phyloP scores from a whole-genome alignment of 2,113 vertebrate species.

The Odontophorus gujanensis region DNA sequence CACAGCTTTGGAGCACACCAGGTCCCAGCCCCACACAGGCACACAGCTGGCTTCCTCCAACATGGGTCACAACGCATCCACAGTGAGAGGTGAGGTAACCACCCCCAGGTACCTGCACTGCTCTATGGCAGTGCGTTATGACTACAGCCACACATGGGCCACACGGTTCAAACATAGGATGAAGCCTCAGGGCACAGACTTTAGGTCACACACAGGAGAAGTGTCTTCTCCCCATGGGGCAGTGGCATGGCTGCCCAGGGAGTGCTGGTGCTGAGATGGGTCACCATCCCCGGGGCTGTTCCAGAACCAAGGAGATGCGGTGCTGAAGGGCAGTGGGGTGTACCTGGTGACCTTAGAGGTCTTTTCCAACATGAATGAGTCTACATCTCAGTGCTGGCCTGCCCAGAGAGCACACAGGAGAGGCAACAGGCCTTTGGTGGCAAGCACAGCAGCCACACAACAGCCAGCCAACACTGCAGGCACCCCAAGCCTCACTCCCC shows the following conservation, averaged over 20 bases:
- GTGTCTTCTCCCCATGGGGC: too few species aligned
- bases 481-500: not conserved
- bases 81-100: not conserved
- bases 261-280: too few species aligned
- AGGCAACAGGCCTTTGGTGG: not conserved
- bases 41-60: not conserved
- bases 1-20: not conserved
- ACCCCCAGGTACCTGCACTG: not conserved
- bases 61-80: accelerated
- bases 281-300: too few species aligned
- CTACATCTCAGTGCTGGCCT: not conserved
- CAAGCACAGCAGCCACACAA: accelerated
- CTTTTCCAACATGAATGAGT: too few species aligned
- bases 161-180: accelerated
- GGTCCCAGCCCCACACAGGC: not conserved
- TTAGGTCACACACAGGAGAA: too few species aligned
- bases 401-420: not conserved
- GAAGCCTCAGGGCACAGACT: not conserved
- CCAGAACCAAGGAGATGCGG: too few species aligned
- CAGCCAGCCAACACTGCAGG: not conserved
- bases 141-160: not conserved
- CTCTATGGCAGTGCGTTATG: not conserved
- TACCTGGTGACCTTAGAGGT: too few species aligned
- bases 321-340: not conserved
- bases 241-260: too few species aligned